These are phyloP conservation scores for Acanthiza pusilla DNA, from an alignment of 2,797 vertebrate species.

Conservation along the genomic window DNA sequence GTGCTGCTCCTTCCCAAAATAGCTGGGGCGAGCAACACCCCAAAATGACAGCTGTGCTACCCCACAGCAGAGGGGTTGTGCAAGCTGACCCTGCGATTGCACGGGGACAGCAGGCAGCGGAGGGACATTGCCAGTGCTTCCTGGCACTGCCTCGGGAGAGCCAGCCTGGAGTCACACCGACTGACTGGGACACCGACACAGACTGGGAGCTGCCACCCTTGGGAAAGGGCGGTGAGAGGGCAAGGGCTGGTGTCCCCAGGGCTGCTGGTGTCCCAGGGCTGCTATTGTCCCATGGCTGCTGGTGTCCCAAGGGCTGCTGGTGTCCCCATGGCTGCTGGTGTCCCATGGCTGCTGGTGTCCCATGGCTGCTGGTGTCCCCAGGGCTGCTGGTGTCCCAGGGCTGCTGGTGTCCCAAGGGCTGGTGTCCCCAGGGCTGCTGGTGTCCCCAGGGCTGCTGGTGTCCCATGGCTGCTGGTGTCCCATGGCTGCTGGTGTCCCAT, in stretches of 20 bases:
- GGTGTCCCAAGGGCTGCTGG: not conserved
- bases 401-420: not conserved
- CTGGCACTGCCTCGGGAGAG: not conserved
- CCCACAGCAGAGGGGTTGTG: not conserved
- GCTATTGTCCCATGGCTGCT: no score
- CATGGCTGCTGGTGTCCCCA: not conserved
- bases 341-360: no score
- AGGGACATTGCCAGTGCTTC: not conserved
- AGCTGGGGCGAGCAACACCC: not conserved
- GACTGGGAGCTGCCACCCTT: not conserved
- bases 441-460: no score
- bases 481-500: not conserved
- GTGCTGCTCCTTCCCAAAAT: not conserved
- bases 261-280: not conserved
- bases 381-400: not conserved
- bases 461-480: not conserved
- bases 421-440: not conserved
- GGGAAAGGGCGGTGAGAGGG: not conserved
- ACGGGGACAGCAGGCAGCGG: rapidly evolving
- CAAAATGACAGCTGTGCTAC: not conserved
- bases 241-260: not conserved
- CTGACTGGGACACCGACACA: no score
- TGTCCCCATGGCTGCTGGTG: not conserved
- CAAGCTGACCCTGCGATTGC: not conserved
- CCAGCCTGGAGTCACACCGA: not conserved